Evolutionary conservation across 2,113 vertebrate genomes (phyloP).

Genomic region (Engraulis encrasicolus): DNA sequence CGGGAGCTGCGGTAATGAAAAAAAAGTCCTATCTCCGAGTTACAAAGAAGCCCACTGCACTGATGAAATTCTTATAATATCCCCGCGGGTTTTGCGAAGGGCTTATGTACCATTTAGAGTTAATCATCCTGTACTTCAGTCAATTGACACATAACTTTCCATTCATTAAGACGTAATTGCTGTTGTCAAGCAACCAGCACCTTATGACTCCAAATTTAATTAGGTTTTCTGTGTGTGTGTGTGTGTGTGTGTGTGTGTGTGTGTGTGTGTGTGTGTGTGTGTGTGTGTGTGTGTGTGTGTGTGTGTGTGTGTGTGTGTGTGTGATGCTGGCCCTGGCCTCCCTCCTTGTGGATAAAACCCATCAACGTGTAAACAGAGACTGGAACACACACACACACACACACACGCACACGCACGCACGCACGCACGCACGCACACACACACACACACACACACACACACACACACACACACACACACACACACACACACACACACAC

Average conservation of each 20-base stretch:
- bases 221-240: conserved; percentile 51
- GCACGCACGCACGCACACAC: too few relatives aligned
- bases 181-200: conserved; percentile 68
- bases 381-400: too few relatives aligned
- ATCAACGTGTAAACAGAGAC: conserved; percentile 67
- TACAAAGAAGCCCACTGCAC: background rate
- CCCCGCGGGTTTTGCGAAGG: conserved; percentile 46
- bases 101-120: conserved; percentile 60
- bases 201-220: conserved; percentile 70
- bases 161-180: conserved; percentile 71
- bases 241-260: too few relatives aligned
- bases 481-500: too few relatives aligned
- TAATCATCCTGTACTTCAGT: conserved; percentile 65
- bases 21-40: background rate
- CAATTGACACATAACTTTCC: conserved; percentile 64
- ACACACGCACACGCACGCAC: too few relatives aligned
- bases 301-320: too few relatives aligned
- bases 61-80: conserved; percentile 11
- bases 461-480: too few relatives aligned
- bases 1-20: background rate
- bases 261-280: too few relatives aligned
- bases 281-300: too few relatives aligned
- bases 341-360: conserved; percentile 58
- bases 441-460: too few relatives aligned
- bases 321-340: conserved; percentile 61